phyloP scores from a whole-genome alignment of 2,113 vertebrate genomes.

The Macquaria ambigua region DNA sequence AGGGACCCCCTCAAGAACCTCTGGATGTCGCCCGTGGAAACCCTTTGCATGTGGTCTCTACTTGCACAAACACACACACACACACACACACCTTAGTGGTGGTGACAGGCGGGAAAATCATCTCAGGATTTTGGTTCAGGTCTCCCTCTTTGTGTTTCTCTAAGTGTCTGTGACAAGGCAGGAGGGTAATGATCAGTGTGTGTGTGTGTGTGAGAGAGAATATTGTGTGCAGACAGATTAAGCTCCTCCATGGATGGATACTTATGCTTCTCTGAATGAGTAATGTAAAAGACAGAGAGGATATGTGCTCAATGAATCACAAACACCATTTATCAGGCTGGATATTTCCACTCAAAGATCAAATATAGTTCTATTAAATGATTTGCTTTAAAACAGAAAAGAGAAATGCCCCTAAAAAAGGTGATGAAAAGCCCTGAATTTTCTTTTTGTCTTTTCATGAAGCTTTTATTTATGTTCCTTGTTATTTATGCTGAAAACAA shows the following conservation, averaged over 20 bases:
- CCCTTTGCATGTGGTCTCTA: constrained; percentile 76
- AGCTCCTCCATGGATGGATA: constrained; percentile 58
- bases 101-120: constrained; percentile 77
- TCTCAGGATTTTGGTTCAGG: constrained; percentile 68
- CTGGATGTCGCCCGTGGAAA: constrained; percentile 74
- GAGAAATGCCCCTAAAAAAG: neutral
- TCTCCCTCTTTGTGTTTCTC: constrained; percentile 81
- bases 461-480: neutral
- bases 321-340: constrained; percentile 45
- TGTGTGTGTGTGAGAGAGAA: constrained; percentile 38
- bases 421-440: neutral
- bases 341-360: constrained; percentile 43
- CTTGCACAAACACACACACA: constrained; percentile 46
- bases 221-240: constrained; percentile 39
- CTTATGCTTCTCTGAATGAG: constrained; percentile 54
- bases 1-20: constrained; percentile 51
- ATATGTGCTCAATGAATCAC: constrained; percentile 57
- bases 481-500: neutral
- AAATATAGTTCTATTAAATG: neutral
- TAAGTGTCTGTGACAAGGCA: constrained; percentile 80
- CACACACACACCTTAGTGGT: constrained; percentile 29
- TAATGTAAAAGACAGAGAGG: constrained; percentile 64
- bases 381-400: constrained; percentile 1
- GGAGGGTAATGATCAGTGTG: constrained; percentile 56
- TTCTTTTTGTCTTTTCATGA: neutral